Percentiles rank a stretch among this genome's conserved stretches.
These are phyloP conservation scores for Hylaea fasciaria DNA, from an alignment of 2,888 invertebrate species.

Conservation along the genomic window DNA sequence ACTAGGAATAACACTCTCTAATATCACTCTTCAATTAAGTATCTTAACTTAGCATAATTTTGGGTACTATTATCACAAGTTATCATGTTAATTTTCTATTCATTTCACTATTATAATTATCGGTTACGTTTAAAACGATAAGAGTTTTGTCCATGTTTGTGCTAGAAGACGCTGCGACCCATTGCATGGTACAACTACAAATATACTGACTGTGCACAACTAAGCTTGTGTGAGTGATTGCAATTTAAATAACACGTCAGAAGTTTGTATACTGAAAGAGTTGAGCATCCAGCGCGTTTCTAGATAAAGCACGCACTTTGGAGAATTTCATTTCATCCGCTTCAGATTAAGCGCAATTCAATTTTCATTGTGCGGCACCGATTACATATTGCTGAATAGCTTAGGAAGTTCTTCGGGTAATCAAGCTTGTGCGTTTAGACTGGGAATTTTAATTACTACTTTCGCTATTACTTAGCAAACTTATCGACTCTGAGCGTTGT, in stretches of 20 bases:
- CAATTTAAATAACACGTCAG: neutral
- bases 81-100: too few species aligned
- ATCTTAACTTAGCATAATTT: too few species aligned
- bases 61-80: too few species aligned
- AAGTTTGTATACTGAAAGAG: conserved; percentile 37
- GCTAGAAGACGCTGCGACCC: too few species aligned
- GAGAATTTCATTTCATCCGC: conserved; percentile 73
- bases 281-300: conserved; percentile 59
- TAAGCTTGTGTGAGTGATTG: neutral
- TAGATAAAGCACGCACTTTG: conserved; percentile 74
- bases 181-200: too few species aligned
- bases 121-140: too few species aligned
- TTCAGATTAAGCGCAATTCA: conserved; percentile 70
- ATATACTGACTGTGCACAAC: neutral
- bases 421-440: conserved; percentile 24
- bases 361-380: conserved; percentile 62
- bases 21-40: too few species aligned
- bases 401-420: conserved; percentile 22
- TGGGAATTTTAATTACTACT: conserved; percentile 3
- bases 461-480: neutral
- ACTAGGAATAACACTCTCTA: too few species aligned
- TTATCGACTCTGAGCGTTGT: neutral
- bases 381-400: conserved; percentile 45
- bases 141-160: too few species aligned
- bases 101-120: too few species aligned